These are phyloP conservation scores for Acrobasis consociella DNA, from an alignment of 2,888 invertebrate genomes.

Conservation along the genomic window DNA sequence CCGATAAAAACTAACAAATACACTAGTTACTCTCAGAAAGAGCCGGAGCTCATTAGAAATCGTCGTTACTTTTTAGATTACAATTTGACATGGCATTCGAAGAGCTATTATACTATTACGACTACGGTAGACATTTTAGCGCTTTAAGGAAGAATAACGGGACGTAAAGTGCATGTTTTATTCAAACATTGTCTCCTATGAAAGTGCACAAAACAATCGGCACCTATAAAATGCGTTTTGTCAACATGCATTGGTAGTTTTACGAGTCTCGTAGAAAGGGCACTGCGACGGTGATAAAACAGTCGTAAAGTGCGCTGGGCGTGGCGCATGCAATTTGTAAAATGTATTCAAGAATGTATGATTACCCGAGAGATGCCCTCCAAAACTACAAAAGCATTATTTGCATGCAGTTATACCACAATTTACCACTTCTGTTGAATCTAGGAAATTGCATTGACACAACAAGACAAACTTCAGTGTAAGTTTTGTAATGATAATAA, in stretches of 20 bases:
- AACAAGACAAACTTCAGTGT: too few relatives aligned
- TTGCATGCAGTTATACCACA: background rate
- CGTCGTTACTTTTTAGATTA: too few relatives aligned
- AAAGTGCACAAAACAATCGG: constrained; percentile 18
- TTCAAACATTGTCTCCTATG: constrained; percentile 13
- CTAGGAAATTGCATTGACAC: too few relatives aligned
- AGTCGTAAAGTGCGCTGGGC: constrained; percentile 24
- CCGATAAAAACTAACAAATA: background rate
- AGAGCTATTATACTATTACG: too few relatives aligned
- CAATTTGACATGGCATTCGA: too few relatives aligned
- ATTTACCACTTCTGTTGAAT: background rate
- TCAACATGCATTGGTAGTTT: constrained; percentile 23
- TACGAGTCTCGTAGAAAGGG: constrained; percentile 28
- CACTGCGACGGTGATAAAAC: constrained; percentile 22
- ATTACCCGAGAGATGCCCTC: background rate
- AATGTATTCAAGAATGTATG: background rate
- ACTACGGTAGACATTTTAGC: background rate
- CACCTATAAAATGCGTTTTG: constrained; percentile 16
- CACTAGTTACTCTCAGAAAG: background rate
- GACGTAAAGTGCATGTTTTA: constrained; percentile 5
- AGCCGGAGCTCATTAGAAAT: too few relatives aligned
- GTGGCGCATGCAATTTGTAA: constrained; percentile 11
- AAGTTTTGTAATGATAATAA: too few relatives aligned
- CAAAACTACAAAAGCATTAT: background rate
- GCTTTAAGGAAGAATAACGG: constrained; percentile 26